Evolutionary conservation across 2,113 vertebrate genomes (phyloP), one percentile per base, ranked within the genome.

Genomic region (Mus spicilegus): DNA sequence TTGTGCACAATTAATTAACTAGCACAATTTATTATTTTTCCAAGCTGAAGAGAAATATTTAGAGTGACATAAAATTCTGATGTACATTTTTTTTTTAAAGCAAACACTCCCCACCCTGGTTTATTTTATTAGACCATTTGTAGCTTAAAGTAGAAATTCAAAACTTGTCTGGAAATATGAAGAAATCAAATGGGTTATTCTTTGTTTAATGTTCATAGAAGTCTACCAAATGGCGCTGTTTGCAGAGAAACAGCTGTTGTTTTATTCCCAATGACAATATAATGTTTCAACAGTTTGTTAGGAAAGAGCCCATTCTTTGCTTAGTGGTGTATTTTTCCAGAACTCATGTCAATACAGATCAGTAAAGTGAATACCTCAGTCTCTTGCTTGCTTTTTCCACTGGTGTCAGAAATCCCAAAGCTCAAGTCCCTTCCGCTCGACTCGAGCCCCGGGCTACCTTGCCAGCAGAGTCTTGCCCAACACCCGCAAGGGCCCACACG

Each of bases 141-240:
- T 0, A 65, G 65, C 22, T 73, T 58, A 58, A 78, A 20, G 87
- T 51, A 86, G 87, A 58, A 93, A 96, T 93, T 73, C 75, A 93
- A 70, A 95, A 2, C 28, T 92, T 92, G 54, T 85, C 95, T 96
- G 89, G 58, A 91, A 97, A 88, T 92, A 94, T 81, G 82, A 97
- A 92, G 88, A 91, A 96, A 97, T 97, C 77, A 93, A 95, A 92
- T 84, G 61, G 89, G 56, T 96, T 96, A 75, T 95, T 96, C 77
- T 96, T 97, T 98, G 93, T 94, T 97, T 96, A 98, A 92, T 97
- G 94, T 92, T 97, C 95, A 96, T 95, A 92, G 95, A 97, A 87
- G 76, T 95, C 86, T 94, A 96, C 95, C 97, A 97, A 96, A 97
- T 97, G 97, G 95, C 49, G 65, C 42, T 97, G 46, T 96, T 96